Evolutionary conservation across 2,888 invertebrate species (phyloP), one percentile per base, ranked within the genome.

Genomic region (Dromius quadrimaculatus): DNA sequence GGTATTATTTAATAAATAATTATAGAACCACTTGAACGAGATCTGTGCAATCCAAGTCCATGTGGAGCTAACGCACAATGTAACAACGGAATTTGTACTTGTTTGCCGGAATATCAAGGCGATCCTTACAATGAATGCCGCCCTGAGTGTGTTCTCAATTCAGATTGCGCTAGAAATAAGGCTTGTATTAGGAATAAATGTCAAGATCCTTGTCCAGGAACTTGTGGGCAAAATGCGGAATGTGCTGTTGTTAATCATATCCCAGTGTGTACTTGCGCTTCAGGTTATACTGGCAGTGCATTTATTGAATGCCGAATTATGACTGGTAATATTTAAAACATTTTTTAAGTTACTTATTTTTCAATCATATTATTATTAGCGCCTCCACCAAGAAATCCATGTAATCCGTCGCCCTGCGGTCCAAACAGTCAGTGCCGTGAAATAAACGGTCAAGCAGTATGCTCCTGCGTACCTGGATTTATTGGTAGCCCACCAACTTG

Each of bases 401-500:
- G 92, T 79, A 85, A 87, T 73, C 90, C 90, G 59, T 87, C 90
- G 22, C 91, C 91, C 0, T 92, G 92, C 80, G 91, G 91, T 23
- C 89, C 91, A 19, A 90, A 91, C 77, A 89, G 89, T 75, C 84
- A 89, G 76, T 92, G 92, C 75, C 85, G 88, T 68, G 87, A 88
- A 75, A 82, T 86, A 23, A 89, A 90, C 75, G 85, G 86, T 54
- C 90, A 89, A 80, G 88, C 89, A 0, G 85, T 87, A n/a, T 91
- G 91, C 77, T 87, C 88, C 23, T 91, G 91, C 76, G 81, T 89
- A 9, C 81, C 84, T 72, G 87, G 86, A 69, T 91, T 85, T 77
- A 84, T 89, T 66, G 92, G 92, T 36, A 89, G 88, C 78, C 91
- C 92, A 68, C 90, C 90, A 1, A 87, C 87, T 72, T 92, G 92